Conservation (phyloP, 2,113 vertebrate genomes). For the Trichomycterus rosablanca region DNA sequence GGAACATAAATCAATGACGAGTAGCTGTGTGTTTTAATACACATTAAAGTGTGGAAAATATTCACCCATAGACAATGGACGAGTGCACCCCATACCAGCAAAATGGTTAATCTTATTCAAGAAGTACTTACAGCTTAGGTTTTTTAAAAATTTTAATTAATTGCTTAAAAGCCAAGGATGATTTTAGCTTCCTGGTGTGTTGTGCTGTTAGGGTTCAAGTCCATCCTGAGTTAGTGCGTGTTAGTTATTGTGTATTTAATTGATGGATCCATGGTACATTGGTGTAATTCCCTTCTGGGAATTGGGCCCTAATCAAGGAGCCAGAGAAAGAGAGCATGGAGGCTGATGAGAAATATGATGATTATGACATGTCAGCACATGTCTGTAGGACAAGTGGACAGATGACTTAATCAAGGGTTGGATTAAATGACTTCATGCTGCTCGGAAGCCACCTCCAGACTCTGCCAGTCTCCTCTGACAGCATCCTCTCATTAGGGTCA, state of each 20-base stretch:
- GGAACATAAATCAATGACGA: slow-evolving; percentile 33
- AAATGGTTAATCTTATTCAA: slow-evolving; percentile 50
- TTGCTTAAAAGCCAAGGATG: slow-evolving; percentile 26
- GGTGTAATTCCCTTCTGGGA: slow-evolving; percentile 83
- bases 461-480: slow-evolving; percentile 65
- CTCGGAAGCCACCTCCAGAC: slow-evolving; percentile 73
- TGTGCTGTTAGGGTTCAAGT: slow-evolving; percentile 47
- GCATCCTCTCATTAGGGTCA: slow-evolving; percentile 55
- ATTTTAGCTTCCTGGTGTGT: slow-evolving; percentile 25
- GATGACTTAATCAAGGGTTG: slow-evolving; percentile 91
- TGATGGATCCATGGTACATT: slow-evolving; percentile 71
- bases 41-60: too few species aligned
- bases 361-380: slow-evolving; percentile 95
- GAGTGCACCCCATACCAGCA: slow-evolving; percentile 9
- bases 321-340: slow-evolving; percentile 76
- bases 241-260: slow-evolving; percentile 81
- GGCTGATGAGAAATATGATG: slow-evolving; percentile 85
- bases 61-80: slow-evolving; percentile 29
- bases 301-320: slow-evolving; percentile 83
- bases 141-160: too few species aligned
- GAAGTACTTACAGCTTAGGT: too few species aligned
- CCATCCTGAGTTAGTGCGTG: slow-evolving; percentile 71
- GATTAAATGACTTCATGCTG: slow-evolving; percentile 91
- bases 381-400: slow-evolving; percentile 86
- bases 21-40: slow-evolving; percentile 7